Conservation (phyloP, 2,797 vertebrate genomes). For the Danio kyathit region DNA sequence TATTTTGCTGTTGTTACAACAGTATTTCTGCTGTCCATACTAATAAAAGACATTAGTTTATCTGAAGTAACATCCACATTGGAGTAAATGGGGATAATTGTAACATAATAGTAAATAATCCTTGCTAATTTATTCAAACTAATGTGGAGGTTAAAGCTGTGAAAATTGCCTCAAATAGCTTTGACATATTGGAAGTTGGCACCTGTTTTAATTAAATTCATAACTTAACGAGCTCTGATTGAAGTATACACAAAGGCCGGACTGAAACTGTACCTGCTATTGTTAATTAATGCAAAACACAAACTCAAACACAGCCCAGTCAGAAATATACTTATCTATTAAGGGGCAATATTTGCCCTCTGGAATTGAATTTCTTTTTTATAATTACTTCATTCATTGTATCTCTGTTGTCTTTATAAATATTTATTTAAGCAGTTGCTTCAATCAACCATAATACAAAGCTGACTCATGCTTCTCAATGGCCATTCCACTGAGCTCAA, state of each 20-base stretch:
- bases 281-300: constrained; percentile 1
- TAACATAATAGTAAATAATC: not conserved
- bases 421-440: no score
- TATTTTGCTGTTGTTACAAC: no score
- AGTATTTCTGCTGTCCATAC: not conserved
- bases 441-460: no score
- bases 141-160: not conserved
- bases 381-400: no score
- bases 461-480: no score
- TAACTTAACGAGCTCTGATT: constrained; percentile 1
- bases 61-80: not conserved
- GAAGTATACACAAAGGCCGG: not conserved
- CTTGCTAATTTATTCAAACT: not conserved
- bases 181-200: not conserved
- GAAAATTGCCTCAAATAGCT: not conserved
- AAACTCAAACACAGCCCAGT: not conserved
- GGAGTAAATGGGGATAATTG: not conserved
- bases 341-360: no score
- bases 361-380: no score
- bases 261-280: not conserved
- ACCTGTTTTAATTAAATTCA: not conserved
- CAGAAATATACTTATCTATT: no score
- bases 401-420: no score
- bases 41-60: not conserved
- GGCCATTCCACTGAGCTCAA: no score